These are phyloP conservation scores for Agrotis puta DNA, from an alignment of 2,888 invertebrate species.

Conservation along the genomic window DNA sequence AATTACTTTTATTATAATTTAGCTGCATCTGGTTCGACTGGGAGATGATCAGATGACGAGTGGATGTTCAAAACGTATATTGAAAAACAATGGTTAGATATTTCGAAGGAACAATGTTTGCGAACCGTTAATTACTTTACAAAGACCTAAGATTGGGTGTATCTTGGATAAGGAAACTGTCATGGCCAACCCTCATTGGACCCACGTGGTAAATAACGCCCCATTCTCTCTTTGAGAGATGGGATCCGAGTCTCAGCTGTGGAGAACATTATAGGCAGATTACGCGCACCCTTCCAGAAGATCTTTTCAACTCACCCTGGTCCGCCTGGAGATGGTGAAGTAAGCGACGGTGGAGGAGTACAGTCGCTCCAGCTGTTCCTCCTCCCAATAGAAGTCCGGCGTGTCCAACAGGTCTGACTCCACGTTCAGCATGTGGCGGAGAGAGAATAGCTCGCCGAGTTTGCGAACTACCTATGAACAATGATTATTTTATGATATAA, in stretches of 20 bases:
- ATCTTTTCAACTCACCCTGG: slow-evolving; percentile 91
- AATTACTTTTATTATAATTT: not conserved
- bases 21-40: not conserved
- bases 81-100: no score
- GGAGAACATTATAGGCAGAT: not conserved
- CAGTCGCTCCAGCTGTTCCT: slow-evolving; percentile 96
- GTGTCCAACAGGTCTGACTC: slow-evolving; percentile 98
- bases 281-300: not conserved
- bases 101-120: no score
- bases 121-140: no score
- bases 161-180: not conserved
- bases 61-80: no score
- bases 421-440: slow-evolving; percentile 97
- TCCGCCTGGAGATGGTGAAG: slow-evolving; percentile 96
- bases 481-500: not conserved
- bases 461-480: slow-evolving; percentile 81
- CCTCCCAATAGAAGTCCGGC: slow-evolving; percentile 99
- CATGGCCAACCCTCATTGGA: not conserved
- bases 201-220: not conserved
- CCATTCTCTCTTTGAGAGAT: not conserved
- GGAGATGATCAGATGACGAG: not conserved
- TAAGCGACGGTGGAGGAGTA: slow-evolving; percentile 96
- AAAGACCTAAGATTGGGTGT: no score
- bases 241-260: not conserved
- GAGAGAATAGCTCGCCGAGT: slow-evolving; percentile 95